Percentiles rank a stretch among this genome's conserved stretches.
These are phyloP conservation scores for Isurus oxyrinchus DNA, from an alignment of 2,113 vertebrate genomes.

Conservation along the genomic window DNA sequence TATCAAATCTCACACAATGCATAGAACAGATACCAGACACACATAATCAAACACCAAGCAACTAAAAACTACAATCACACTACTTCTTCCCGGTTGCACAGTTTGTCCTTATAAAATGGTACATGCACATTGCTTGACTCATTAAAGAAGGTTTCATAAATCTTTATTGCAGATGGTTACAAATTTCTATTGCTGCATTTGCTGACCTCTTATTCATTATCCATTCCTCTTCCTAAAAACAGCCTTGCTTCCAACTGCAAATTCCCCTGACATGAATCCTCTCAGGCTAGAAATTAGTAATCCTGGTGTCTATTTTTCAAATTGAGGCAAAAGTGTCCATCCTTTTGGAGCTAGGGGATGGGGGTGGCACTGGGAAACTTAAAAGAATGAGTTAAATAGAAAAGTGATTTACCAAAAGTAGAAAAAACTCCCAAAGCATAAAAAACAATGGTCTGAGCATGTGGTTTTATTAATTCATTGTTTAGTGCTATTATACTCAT, in stretches of 20 bases:
- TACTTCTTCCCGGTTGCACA: not conserved
- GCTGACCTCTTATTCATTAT: not conserved
- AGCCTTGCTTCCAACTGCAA: not conserved
- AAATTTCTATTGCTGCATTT: not conserved
- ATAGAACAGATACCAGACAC: not conserved
- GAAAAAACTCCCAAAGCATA: not conserved
- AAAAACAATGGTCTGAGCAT: not conserved
- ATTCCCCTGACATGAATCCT: not conserved
- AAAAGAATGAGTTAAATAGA: not conserved
- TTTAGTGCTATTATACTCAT: not conserved
- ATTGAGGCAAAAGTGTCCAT: no score
- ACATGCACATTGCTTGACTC: not conserved
- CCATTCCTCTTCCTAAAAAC: not conserved
- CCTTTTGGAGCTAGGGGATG: no score
- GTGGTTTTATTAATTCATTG: not conserved
- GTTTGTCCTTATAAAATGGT: not conserved
- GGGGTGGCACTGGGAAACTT: no score
- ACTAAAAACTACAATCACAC: not conserved
- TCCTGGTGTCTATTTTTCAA: no score
- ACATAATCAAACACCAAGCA: not conserved
- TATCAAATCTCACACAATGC: not conserved
- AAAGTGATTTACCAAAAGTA: not conserved
- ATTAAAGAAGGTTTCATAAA: not conserved
- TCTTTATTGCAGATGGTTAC: not conserved
- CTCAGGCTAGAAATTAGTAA: not conserved